Conservation (phyloP, 2,113 vertebrate species). For the Dipodomys ordii region DNA sequence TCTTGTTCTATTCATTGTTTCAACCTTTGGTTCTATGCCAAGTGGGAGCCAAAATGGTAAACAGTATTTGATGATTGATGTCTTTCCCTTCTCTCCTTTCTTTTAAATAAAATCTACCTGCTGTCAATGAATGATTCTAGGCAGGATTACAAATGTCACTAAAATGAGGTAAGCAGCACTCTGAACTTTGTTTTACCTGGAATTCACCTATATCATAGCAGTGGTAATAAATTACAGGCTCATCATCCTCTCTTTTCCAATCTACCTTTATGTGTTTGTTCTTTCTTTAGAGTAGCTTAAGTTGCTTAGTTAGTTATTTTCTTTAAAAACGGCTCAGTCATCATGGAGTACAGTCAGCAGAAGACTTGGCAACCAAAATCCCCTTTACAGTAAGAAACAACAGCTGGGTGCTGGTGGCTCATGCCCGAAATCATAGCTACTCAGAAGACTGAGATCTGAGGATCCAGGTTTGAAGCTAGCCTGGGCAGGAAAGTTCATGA, state of each 20-base stretch:
- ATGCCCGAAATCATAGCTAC: too few species aligned
- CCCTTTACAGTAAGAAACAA: conserved; percentile 29
- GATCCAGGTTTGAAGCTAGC: too few species aligned
- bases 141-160: conserved; percentile 67
- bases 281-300: background rate
- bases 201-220: conserved; percentile 3
- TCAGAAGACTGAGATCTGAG: too few species aligned
- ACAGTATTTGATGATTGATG: conserved; percentile 22
- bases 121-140: conserved; percentile 76
- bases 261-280: background rate
- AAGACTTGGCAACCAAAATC: background rate
- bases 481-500: too few species aligned
- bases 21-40: conserved; percentile 24
- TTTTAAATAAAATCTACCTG: conserved; percentile 69
- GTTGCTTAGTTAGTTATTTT: background rate
- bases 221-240: conserved; percentile 38
- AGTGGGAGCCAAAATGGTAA: conserved; percentile 49
- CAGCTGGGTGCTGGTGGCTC: too few species aligned
- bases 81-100: background rate
- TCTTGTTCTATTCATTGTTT: background rate
- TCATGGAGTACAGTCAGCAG: background rate
- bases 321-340: background rate
- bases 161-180: conserved; percentile 19
- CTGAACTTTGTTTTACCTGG: background rate
- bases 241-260: background rate